These are phyloP conservation scores for Drosophila insularis DNA, from an alignment of 1,140 invertebrate genomes.

Conservation along the genomic window DNA sequence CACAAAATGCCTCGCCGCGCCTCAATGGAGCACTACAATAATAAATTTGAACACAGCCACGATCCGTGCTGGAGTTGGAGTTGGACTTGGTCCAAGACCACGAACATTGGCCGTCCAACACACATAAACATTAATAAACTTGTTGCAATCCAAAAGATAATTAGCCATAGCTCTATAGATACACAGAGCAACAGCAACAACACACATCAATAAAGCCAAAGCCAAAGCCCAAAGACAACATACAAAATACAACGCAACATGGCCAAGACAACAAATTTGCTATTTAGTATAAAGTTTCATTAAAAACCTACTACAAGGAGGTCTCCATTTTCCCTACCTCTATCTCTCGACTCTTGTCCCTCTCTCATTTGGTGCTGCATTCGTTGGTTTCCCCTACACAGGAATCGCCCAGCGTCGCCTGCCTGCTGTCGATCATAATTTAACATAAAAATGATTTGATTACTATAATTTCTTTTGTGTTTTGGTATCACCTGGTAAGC, in stretches of 20 bases:
- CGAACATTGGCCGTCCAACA: neutral
- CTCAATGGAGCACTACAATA: constrained; percentile 74
- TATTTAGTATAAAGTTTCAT: constrained; percentile 81
- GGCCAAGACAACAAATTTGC: constrained; percentile 68
- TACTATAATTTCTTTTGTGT: constrained; percentile 81
- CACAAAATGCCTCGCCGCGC: constrained; percentile 63
- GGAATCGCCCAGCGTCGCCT: constrained; percentile 44
- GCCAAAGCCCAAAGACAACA: constrained; percentile 21
- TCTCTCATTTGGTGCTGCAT: neutral
- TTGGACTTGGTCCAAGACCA: constrained; percentile 15
- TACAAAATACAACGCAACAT: constrained; percentile 24
- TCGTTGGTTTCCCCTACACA: neutral
- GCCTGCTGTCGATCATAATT: constrained; percentile 80
- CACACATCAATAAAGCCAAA: constrained; percentile 28
- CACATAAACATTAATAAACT: constrained; percentile 81
- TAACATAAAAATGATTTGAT: constrained; percentile 81
- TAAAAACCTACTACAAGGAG: constrained; percentile 66
- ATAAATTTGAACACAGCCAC: constrained; percentile 72
- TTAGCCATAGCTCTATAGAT: constrained; percentile 69
- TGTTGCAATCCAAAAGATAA: constrained; percentile 81
- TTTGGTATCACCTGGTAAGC: constrained; percentile 81
- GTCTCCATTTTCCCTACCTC: neutral
- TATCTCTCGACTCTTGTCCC: neutral
- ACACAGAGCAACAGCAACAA: constrained; percentile 27
- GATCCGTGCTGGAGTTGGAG: constrained; percentile 22